Conservation (phyloP, 2,797 vertebrate species). For the Thripadectes ignobilis region DNA sequence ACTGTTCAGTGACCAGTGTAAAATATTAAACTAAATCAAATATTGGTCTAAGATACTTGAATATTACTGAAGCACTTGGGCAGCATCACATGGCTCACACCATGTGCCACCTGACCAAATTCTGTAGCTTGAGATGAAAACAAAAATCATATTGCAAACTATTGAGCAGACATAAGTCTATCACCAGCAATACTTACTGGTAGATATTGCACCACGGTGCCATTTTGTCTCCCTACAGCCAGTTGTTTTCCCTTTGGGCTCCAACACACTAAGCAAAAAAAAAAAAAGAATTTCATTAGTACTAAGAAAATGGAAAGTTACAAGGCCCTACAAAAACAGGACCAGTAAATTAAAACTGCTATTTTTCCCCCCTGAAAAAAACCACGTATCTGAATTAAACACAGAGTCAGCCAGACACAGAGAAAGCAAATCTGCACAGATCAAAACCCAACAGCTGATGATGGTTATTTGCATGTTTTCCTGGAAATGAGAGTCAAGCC, state of each 20-base stretch:
- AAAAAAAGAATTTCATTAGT: neutral
- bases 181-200: constrained; percentile 84
- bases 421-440: neutral
- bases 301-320: neutral
- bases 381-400: neutral
- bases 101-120: neutral
- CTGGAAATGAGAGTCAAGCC: neutral
- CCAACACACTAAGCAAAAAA: constrained; percentile 87
- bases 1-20: neutral
- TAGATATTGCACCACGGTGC: constrained; percentile 91
- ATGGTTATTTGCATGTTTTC: neutral
- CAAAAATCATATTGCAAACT: neutral
- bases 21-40: neutral
- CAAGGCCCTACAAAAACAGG: neutral
- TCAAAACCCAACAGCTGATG: neutral
- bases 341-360: neutral
- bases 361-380: fast-evolving
- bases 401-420: neutral
- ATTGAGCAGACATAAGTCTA: neutral
- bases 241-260: constrained; percentile 98
- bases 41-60: neutral
- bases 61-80: neutral
- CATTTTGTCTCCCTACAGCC: constrained; percentile 91
- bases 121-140: neutral
- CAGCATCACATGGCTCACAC: neutral